Evolutionary conservation across 2,113 vertebrate species (phyloP), one percentile per base, ranked within the genome.

Genomic region (Mus pahari): DNA sequence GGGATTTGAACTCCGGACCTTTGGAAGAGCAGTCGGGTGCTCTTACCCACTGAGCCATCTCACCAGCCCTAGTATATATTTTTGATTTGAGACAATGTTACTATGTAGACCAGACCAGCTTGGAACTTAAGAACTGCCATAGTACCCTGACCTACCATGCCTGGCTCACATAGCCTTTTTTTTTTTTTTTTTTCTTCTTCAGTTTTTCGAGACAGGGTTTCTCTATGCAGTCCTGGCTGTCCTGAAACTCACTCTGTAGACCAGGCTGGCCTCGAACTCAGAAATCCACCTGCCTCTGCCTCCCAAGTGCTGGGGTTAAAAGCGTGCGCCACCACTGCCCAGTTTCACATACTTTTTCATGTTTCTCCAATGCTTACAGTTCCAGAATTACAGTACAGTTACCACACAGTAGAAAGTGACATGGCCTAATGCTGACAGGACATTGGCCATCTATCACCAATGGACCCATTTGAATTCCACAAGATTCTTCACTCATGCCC

Each of bases 301-400:
- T 48, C 48, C 48, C 48, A 48, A 48, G 48, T 48, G 48, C 4
- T 48, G 48, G 48, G 48, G 48, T 48, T 3, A 48, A 48, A 48
- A 7, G 48, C 48, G 7, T 48, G 48, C 48, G 5, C 48, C 48
- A 48, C 48, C 48, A 48, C 48, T 48, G 48, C 4, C 45, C 45
- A 7, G 48, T 48, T 48, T 48, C 7, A 48, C 48, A 48, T 48
- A 48, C 48, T 7, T 48, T 31, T 48, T 39, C 31, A n/a, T 86
- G 33, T 5, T 96, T 95, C 74, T 50, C 55, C 42, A 95, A 24
- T 48, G 50, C 84, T 82, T 31, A 48, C 36, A 89, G 84, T 71
- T 92, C 93, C 5, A 93, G 20, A 74, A 84, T 36, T 1, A 62
- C 5, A 90, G 62, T 68, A 91, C 24, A 89, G 79, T 93, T 58